Percentiles rank a stretch among this genome's conserved stretches.
Evolutionary conservation across 2,797 vertebrate genomes (phyloP).

Genomic region (Darevskia mixta): DNA sequence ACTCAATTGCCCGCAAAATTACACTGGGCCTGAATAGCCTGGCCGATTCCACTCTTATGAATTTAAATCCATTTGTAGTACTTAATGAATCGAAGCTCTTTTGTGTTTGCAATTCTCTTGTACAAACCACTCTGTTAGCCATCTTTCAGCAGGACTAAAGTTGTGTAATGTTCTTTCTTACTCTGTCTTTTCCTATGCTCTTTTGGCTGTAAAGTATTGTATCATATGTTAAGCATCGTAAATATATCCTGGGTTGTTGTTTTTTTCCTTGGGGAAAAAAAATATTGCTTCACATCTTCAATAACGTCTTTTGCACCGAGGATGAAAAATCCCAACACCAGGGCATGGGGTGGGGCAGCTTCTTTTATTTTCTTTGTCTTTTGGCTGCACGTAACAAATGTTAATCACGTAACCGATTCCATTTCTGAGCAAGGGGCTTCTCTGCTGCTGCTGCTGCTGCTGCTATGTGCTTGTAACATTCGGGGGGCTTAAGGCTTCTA

Average conservation of each 20-base stretch:
- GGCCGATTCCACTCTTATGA: slow-evolving; percentile 56
- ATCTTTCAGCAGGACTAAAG: slow-evolving; percentile 70
- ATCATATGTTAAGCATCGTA: slow-evolving; percentile 82
- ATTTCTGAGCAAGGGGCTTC: slow-evolving; percentile 77
- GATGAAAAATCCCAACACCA: slow-evolving; percentile 79
- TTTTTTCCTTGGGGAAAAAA: slow-evolving; percentile 54
- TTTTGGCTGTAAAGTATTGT: slow-evolving; percentile 82
- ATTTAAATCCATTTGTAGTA: slow-evolving; percentile 55
- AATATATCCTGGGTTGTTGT: slow-evolving; percentile 74
- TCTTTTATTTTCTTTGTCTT: slow-evolving; percentile 39
- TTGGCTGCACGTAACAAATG: slow-evolving; percentile 78
- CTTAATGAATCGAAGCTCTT: slow-evolving; percentile 48
- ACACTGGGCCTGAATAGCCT: slow-evolving; percentile 46
- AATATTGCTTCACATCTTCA: slow-evolving; percentile 80
- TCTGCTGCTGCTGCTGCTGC: slow-evolving; percentile 74
- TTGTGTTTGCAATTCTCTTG: slow-evolving; percentile 73
- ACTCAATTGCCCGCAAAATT: slow-evolving; percentile 52
- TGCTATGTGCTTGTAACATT: slow-evolving; percentile 79
- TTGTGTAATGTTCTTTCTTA: slow-evolving; percentile 81
- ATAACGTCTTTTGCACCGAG: slow-evolving; percentile 85
- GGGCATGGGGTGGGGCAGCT: slow-evolving; percentile 18
- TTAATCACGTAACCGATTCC: slow-evolving; percentile 60
- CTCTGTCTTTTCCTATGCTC: slow-evolving; percentile 81
- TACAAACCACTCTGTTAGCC: slow-evolving; percentile 74
- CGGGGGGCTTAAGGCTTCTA: slow-evolving; percentile 78